These are phyloP conservation scores for Monarcha castaneiventris DNA, from an alignment of 2,113 vertebrate genomes.

Conservation along the genomic window DNA sequence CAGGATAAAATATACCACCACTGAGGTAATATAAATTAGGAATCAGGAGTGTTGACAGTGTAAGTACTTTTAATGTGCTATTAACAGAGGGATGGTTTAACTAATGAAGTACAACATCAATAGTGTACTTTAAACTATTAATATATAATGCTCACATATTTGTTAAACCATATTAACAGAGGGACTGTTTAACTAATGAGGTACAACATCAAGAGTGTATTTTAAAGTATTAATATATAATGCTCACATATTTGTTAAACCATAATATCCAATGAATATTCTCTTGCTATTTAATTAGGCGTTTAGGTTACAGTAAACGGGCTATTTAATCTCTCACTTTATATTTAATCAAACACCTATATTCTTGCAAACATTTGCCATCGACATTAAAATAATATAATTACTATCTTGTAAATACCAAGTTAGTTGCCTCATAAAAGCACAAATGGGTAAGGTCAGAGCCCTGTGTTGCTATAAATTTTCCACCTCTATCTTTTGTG, in stretches of 20 bases:
- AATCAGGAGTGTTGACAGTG: neutral
- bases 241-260: neutral
- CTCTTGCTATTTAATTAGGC: constrained; percentile 5
- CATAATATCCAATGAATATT: neutral
- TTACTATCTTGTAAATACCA: neutral
- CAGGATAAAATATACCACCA: neutral
- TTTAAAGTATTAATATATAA: constrained; percentile 6
- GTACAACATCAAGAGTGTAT: neutral
- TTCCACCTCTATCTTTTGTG: neutral
- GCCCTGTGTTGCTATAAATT: neutral
- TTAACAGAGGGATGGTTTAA: neutral
- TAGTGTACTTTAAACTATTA: neutral
- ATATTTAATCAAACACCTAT: neutral
- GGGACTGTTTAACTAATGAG: neutral
- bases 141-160: neutral
- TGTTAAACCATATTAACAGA: constrained; percentile 9
- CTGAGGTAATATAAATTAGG: neutral
- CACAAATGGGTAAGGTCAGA: neutral
- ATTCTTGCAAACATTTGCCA: neutral
- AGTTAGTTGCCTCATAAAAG: neutral
- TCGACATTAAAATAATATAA: neutral
- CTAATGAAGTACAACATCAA: neutral
- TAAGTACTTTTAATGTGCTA: neutral
- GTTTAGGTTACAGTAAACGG: neutral
- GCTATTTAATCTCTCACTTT: neutral